Evolutionary conservation across 1,140 invertebrate species (phyloP).

Genomic region (Cyrtorhinus lividipennis): DNA sequence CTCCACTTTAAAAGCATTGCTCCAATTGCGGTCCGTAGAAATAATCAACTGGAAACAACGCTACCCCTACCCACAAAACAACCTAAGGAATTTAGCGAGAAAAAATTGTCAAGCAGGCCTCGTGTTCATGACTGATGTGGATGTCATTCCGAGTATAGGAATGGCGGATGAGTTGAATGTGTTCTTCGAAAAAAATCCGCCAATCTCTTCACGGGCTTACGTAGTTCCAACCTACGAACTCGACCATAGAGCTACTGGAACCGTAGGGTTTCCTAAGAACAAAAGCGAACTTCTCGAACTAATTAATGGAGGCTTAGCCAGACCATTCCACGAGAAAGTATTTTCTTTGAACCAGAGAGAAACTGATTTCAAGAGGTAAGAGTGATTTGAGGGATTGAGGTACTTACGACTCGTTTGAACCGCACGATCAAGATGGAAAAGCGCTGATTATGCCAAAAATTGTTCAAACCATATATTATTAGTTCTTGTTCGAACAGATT

Average conservation of each 20-base stretch:
- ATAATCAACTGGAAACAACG: slow-evolving; percentile 49
- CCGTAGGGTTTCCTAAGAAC: slow-evolving; percentile 57
- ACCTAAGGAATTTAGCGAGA: slow-evolving; percentile 65
- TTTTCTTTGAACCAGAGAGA: slow-evolving; percentile 85
- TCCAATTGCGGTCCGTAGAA: slow-evolving; percentile 34
- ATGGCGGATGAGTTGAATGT: slow-evolving; percentile 48
- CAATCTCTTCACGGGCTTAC: slow-evolving; percentile 54
- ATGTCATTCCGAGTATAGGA: slow-evolving; percentile 61
- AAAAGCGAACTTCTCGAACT: slow-evolving; percentile 61
- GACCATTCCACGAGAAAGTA: slow-evolving; percentile 83
- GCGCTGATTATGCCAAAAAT: neutral
- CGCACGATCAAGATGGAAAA: neutral
- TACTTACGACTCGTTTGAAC: no score
- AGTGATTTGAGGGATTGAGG: no score
- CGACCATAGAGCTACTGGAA: no score
- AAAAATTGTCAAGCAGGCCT: slow-evolving; percentile 47
- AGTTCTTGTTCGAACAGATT: no score
- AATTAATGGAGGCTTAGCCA: slow-evolving; percentile 55
- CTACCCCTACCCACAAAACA: slow-evolving; percentile 75
- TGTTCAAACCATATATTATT: neutral
- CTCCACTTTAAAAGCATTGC: slow-evolving; percentile 37
- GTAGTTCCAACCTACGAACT: slow-evolving; percentile 87
- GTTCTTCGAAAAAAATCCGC: slow-evolving; percentile 42
- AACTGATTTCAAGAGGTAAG: slow-evolving; percentile 77
- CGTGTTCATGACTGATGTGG: slow-evolving; percentile 67